Base-by-base conservation (phyloP, 2,113 vertebrate species). In the Mirounga angustirostris region DNA sequence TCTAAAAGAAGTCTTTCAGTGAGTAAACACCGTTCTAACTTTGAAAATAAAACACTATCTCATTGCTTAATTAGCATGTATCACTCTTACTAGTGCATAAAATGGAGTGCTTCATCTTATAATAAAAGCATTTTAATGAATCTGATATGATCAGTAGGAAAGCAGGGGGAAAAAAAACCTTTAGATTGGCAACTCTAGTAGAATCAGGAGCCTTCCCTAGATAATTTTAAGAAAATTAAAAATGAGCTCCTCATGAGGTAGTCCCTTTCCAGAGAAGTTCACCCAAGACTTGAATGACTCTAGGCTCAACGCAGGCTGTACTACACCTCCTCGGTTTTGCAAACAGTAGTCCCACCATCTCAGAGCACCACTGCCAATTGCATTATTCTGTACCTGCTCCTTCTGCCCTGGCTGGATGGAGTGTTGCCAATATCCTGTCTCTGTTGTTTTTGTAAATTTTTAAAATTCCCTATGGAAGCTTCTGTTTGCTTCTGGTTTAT, bases 191-290 rank as follows among this genome's bases (percentile, higher is more conserved):
- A 80, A 87, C 6, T 16, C 6, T 82, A 80, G 10, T 61, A 28
- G 24, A 88, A 74, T 65, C 12, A 92, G 59, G 7, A 56, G 85
- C 3, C 1, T 71, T 67, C 43, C n/a, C 30, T 94, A 22, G 83
- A 83, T 67, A 82, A 91, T 81, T 74, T 52, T 83, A 52, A 89
- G 22, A 78, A 92, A 95, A 8, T 22, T 78, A 71, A 67, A 86
- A 87, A 79, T 5, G 26, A 46, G 16, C 11, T 83, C 4, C 13
- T 81, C 1, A 21, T 82, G 16, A 5, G 16, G 54, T 56, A 4
- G 14, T 33, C 16, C 11, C 12, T 91, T 71, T 63, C 50, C 43
- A 59, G 36, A 87, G 56, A 84, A 36, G 2, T 36, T 33, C 52
- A 10, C 11, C 33, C 7, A 46, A 63, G 14, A 0, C 19, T 36